Conservation (phyloP, 2,113 vertebrate genomes). For the Rattus rattus region DNA sequence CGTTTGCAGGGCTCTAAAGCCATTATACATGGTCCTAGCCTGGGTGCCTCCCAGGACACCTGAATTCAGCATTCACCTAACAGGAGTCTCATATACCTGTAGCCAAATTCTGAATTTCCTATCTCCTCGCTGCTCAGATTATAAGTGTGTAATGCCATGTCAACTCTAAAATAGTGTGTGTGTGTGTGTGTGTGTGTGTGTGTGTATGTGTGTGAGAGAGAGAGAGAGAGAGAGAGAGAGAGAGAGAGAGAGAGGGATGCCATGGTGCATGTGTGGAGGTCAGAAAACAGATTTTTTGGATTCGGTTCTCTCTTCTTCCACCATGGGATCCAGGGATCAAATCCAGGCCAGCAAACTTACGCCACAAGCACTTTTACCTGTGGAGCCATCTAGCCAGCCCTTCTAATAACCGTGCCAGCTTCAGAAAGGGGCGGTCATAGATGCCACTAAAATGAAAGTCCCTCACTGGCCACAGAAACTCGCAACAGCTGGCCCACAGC, state of each 20-base stretch:
- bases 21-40: background rate
- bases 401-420: background rate
- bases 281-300: background rate
- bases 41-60: background rate
- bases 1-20: background rate
- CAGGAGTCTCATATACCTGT: background rate
- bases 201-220: background rate
- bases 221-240: no score
- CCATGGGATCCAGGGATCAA: background rate
- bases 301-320: background rate
- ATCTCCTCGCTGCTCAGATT: background rate
- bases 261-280: background rate
- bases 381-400: background rate
- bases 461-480: background rate
- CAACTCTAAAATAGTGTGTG: background rate
- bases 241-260: background rate
- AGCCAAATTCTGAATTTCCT: background rate
- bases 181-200: background rate
- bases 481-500: background rate
- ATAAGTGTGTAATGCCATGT: no score
- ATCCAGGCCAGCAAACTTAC: background rate
- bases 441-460: background rate
- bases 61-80: background rate
- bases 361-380: background rate
- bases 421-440: background rate